These are phyloP conservation scores for Mesoligia furuncula DNA, from an alignment of 2,888 invertebrate genomes.

Conservation along the genomic window DNA sequence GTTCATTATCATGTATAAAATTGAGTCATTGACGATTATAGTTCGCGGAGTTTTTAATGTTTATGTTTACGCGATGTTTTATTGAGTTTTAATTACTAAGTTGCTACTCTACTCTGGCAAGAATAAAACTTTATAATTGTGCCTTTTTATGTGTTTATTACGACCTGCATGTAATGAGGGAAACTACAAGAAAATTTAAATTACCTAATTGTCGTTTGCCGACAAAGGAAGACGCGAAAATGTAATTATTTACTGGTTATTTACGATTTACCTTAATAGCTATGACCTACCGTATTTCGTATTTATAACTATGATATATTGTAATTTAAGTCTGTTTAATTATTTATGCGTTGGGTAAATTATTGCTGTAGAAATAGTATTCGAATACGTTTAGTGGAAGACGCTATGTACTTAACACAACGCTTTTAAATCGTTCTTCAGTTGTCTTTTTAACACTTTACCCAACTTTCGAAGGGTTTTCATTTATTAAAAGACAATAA, in stretches of 20 bases:
- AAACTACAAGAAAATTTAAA: slow-evolving; percentile 39
- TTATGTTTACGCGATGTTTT: slow-evolving; percentile 60
- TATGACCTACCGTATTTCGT: slow-evolving; percentile 20
- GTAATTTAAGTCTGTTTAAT: slow-evolving; percentile 15
- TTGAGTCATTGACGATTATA: slow-evolving; percentile 67
- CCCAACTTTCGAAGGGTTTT: not conserved
- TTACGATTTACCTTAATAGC: slow-evolving; percentile 23
- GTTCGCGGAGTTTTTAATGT: slow-evolving; percentile 64
- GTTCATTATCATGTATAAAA: slow-evolving; percentile 60
- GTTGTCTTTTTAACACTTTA: not conserved
- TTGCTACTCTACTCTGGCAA: slow-evolving; percentile 17
- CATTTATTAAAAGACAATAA: not conserved
- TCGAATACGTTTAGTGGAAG: not conserved
- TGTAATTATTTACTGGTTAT: slow-evolving; percentile 7
- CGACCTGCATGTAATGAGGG: slow-evolving; percentile 16
- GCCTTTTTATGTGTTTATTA: slow-evolving; percentile 25
- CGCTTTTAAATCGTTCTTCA: slow-evolving; percentile 19
- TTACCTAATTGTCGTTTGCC: slow-evolving; percentile 12
- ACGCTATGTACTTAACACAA: slow-evolving; percentile 5
- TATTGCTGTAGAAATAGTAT: slow-evolving; percentile 26
- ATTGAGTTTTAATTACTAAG: slow-evolving; percentile 55
- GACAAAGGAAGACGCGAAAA: slow-evolving; percentile 31
- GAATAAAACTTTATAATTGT: slow-evolving; percentile 5
- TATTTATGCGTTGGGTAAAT: slow-evolving; percentile 26
- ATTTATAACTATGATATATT: slow-evolving; percentile 27